Conservation (phyloP, 1,140 invertebrate genomes). For the Camponotus pennsylvanicus region DNA sequence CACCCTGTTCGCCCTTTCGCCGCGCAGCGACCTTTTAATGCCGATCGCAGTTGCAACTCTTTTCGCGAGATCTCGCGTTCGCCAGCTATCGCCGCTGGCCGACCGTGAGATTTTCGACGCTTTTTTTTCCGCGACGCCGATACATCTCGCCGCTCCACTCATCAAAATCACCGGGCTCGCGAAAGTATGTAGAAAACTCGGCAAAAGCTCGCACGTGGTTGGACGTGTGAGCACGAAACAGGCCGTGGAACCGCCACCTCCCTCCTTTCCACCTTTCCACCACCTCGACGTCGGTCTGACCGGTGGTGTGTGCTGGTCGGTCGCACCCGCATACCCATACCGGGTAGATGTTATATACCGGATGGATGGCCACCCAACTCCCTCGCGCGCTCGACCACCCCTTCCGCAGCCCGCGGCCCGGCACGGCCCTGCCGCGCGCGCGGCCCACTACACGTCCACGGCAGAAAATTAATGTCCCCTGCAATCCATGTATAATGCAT, state of each 20-base stretch:
- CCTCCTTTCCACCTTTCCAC: constrained; percentile 51
- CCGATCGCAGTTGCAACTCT: constrained; percentile 20
- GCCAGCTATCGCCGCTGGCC: neutral
- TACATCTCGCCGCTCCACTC: constrained; percentile 76
- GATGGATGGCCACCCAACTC: constrained; percentile 62
- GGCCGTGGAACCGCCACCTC: constrained; percentile 52
- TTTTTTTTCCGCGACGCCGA: constrained; percentile 12
- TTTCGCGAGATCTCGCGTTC: constrained; percentile 28
- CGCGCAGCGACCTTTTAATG: constrained; percentile 38
- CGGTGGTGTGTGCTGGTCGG: constrained; percentile 39
- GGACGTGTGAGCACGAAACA: constrained; percentile 71
- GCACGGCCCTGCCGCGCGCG: constrained; percentile 66
- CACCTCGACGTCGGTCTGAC: constrained; percentile 53
- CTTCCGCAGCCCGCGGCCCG: constrained; percentile 59
- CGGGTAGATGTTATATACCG: constrained; percentile 58
- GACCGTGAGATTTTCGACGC: neutral
- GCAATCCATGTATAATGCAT: constrained; percentile 87
- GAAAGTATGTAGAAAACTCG: constrained; percentile 70
- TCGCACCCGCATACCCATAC: constrained; percentile 40
- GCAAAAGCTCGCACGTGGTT: constrained; percentile 72
- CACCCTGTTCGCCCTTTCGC: constrained; percentile 56
- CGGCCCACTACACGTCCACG: constrained; percentile 84
- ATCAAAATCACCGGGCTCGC: constrained; percentile 82
- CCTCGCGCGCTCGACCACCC: constrained; percentile 56
- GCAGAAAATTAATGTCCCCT: constrained; percentile 87